Conservation (phyloP, 2,113 vertebrate genomes). For the Ictalurus punctatus region DNA sequence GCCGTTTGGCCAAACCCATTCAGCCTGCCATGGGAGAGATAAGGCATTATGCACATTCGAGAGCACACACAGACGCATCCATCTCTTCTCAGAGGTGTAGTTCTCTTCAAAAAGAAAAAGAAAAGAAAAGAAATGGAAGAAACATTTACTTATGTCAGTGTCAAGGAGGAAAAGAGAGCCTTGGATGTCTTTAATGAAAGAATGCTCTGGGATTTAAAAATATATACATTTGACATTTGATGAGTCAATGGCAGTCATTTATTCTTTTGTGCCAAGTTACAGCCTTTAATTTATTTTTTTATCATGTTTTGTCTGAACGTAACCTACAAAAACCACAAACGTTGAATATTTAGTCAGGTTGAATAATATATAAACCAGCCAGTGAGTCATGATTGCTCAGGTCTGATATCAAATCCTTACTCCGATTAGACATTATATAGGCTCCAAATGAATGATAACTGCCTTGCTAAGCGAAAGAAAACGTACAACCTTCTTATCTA, state of each 20-base stretch:
- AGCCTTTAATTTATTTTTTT: not conserved
- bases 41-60: conserved; percentile 54
- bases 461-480: not conserved
- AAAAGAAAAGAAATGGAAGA: not conserved
- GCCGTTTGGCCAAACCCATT: conserved; percentile 40
- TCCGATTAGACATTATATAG: not conserved
- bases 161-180: not conserved
- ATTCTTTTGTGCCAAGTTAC: not conserved
- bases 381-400: not conserved
- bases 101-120: conserved; percentile 42
- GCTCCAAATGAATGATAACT: not conserved
- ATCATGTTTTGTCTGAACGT: not conserved
- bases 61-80: conserved; percentile 42
- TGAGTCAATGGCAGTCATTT: not conserved
- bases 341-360: not conserved
- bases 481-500: not conserved
- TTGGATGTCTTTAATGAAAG: not conserved
- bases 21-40: conserved; percentile 52
- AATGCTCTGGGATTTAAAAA: not conserved
- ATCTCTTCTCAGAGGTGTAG: conserved; percentile 50
- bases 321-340: not conserved
- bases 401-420: not conserved
- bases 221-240: too few species aligned
- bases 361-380: not conserved
- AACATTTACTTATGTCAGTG: conserved; percentile 40